Percentiles rank a stretch among this genome's conserved stretches.
These are phyloP conservation scores for Pegoplata infirma DNA, from an alignment of 2,888 invertebrate species.

Conservation along the genomic window DNA sequence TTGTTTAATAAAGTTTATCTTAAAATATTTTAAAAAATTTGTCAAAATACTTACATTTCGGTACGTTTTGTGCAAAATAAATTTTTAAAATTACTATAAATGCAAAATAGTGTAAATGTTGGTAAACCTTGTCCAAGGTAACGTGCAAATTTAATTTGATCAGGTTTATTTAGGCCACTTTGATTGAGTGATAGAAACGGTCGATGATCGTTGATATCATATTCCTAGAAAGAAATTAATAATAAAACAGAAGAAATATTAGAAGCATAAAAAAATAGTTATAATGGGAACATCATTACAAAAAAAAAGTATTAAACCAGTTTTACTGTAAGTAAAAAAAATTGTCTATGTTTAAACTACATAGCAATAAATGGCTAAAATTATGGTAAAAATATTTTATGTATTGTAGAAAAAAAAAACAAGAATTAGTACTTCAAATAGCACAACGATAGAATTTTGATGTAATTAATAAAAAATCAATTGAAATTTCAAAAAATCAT, in stretches of 20 bases:
- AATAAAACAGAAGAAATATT: slow-evolving; percentile 24
- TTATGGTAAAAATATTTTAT: no score
- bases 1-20: background rate
- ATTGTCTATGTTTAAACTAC: background rate
- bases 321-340: background rate
- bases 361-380: no score
- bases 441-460: no score
- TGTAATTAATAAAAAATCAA: no score
- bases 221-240: slow-evolving; percentile 71
- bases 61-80: slow-evolving; percentile 78
- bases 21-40: slow-evolving; percentile 60
- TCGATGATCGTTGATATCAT: slow-evolving; percentile 77
- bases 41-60: slow-evolving; percentile 74
- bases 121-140: slow-evolving; percentile 77
- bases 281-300: background rate
- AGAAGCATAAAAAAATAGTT: background rate
- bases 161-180: slow-evolving; percentile 77
- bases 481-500: no score
- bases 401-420: no score
- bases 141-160: slow-evolving; percentile 78
- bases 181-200: slow-evolving; percentile 77
- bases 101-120: slow-evolving; percentile 78
- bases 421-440: no score
- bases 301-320: background rate
- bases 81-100: slow-evolving; percentile 78